Evolutionary conservation across 2,797 vertebrate species (phyloP).

Genomic region (Poeciliopsis turneri): DNA sequence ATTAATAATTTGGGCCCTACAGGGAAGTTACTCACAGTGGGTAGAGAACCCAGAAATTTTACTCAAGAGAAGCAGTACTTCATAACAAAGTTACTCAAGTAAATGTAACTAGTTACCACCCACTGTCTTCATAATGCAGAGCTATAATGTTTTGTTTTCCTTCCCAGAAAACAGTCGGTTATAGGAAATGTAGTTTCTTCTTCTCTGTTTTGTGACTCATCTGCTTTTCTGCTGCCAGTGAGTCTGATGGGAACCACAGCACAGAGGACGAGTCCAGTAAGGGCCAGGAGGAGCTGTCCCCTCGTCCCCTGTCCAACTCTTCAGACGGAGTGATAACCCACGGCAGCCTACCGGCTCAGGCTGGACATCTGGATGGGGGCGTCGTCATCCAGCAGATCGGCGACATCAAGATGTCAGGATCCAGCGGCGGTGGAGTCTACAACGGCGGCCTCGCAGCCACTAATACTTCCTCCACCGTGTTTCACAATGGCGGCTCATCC

Average conservation of each 20-base stretch:
- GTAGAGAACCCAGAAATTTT: no score
- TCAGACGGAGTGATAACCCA: constrained; percentile 87
- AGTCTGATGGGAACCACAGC: constrained; percentile 82
- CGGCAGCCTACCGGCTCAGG: constrained; percentile 76
- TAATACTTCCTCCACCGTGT: constrained; percentile 88
- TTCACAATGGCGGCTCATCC: constrained; percentile 92
- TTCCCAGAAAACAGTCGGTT: not conserved
- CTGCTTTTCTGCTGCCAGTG: constrained; percentile 52
- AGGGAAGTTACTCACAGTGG: no score
- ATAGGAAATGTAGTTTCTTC: constrained; percentile 5
- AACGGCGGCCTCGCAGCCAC: constrained; percentile 90
- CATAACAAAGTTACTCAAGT: no score
- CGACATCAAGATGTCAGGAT: constrained; percentile 93
- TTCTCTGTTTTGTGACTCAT: constrained; percentile 16
- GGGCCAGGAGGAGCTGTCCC: constrained; percentile 95
- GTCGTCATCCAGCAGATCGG: constrained; percentile 97
- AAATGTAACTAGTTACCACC: no score
- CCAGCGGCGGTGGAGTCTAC: constrained; percentile 85
- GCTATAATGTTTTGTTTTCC: not conserved
- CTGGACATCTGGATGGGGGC: constrained; percentile 76
- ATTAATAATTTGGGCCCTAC: no score
- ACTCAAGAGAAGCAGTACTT: no score
- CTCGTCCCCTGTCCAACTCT: constrained; percentile 89
- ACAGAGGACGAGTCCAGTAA: constrained; percentile 98
- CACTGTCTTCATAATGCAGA: no score